phyloP scores from a whole-genome alignment of 2,888 invertebrate genomes.

The Odontothrips loti region DNA sequence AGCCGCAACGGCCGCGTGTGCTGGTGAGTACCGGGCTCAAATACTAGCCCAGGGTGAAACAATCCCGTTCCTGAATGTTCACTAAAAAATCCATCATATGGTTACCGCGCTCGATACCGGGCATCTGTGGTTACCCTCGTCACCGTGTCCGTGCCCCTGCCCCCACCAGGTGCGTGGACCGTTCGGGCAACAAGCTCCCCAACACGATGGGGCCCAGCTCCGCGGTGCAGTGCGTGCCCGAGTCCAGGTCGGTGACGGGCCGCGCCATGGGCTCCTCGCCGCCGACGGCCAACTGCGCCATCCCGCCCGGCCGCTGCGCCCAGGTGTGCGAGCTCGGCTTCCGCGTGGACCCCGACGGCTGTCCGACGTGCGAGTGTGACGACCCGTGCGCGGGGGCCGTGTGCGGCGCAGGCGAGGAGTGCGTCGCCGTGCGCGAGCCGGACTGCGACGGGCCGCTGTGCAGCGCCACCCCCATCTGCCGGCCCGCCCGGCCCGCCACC shows the following conservation, averaged over 20 bases:
- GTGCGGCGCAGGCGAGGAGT: conserved; percentile 59
- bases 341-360: conserved; percentile 64
- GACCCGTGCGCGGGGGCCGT: conserved; percentile 69
- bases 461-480: conserved; percentile 46
- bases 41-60: too few relatives aligned
- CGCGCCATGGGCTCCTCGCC: conserved; percentile 15
- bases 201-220: conserved; percentile 75
- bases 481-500: neutral
- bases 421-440: conserved; percentile 66
- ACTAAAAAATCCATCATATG: too few relatives aligned
- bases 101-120: too few relatives aligned
- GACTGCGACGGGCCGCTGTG: conserved; percentile 55
- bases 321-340: conserved; percentile 80
- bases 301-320: conserved; percentile 40
- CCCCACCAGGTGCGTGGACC: conserved; percentile 50
- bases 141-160: too few relatives aligned
- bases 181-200: conserved; percentile 67
- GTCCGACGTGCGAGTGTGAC: conserved; percentile 80
- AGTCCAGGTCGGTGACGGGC: neutral
- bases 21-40: conserved; percentile 70
- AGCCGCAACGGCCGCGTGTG: conserved; percentile 80
- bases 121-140: too few relatives aligned
- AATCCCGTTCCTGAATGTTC: too few relatives aligned
- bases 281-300: conserved; percentile 34
- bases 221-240: conserved; percentile 59